Conservation (phyloP, 2,888 invertebrate species). For the Petrolisthes manimaculis region DNA sequence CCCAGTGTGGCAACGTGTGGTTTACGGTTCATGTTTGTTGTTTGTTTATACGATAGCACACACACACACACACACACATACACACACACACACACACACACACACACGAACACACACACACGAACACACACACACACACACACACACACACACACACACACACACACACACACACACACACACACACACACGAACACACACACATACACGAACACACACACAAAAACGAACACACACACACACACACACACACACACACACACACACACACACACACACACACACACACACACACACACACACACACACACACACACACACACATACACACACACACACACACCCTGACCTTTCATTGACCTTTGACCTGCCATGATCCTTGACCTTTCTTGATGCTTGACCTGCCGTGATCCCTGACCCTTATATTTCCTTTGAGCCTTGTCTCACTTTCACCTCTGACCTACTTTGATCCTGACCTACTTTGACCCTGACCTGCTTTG, state of each 20-base stretch:
- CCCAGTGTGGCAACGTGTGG: no score
- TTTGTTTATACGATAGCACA: no score
- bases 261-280: conserved; percentile 1
- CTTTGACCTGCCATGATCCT: no score
- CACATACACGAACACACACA: neutral
- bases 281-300: conserved; percentile 1
- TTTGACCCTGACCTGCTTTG: no score
- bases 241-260: conserved; percentile 1
- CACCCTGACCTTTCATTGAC: no score
- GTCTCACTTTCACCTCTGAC: no score
- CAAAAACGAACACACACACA: neutral
- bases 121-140: neutral
- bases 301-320: neutral
- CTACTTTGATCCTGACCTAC: no score
- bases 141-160: neutral
- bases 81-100: neutral
- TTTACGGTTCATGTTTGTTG: no score
- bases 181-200: neutral
- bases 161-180: conserved; percentile 1
- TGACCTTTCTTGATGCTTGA: no score
- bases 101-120: neutral
- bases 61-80: neutral
- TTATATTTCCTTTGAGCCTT: no score
- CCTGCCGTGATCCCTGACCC: no score
- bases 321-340: no score